Percentiles rank a stretch among this genome's conserved stretches.
Conservation (phyloP, 1,140 invertebrate genomes). For the Popillia japonica region DNA sequence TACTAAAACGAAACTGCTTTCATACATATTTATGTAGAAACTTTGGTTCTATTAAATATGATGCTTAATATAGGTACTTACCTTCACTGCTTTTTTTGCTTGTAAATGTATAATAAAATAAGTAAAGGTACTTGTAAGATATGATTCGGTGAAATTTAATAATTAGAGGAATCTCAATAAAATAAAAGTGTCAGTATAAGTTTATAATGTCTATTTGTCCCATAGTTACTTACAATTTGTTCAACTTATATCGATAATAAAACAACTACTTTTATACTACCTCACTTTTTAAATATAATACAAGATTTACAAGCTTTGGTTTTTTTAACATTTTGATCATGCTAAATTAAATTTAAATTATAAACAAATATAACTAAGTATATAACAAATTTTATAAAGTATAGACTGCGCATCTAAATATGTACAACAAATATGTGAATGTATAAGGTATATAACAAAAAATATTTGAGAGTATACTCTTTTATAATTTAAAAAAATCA, state of each 20-base stretch:
- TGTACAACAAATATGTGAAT: neutral
- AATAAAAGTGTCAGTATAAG: neutral
- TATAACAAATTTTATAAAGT: neutral
- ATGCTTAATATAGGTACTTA: neutral
- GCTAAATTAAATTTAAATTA: neutral
- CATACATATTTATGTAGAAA: neutral
- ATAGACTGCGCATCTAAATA: neutral
- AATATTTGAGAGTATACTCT: constrained; percentile 6
- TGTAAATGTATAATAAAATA: neutral
- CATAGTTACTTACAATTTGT: constrained; percentile 36
- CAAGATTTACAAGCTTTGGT: constrained; percentile 53
- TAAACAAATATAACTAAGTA: constrained; percentile 12
- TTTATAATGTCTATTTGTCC: constrained; percentile 30
- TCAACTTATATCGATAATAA: constrained; percentile 17
- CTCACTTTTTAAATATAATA: constrained; percentile 45
- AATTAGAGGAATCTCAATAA: neutral
- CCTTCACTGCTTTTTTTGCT: neutral
- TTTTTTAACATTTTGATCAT: constrained; percentile 32
- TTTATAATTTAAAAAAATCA: constrained; percentile 2
- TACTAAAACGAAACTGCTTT: neutral
- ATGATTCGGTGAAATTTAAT: neutral
- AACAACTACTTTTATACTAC: constrained; percentile 13
- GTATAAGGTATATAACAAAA: neutral
- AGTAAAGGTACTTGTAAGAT: neutral
- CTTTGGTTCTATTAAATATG: neutral